phyloP scores from a whole-genome alignment of 2,888 invertebrate species.

The Podotricha telesiphe region DNA sequence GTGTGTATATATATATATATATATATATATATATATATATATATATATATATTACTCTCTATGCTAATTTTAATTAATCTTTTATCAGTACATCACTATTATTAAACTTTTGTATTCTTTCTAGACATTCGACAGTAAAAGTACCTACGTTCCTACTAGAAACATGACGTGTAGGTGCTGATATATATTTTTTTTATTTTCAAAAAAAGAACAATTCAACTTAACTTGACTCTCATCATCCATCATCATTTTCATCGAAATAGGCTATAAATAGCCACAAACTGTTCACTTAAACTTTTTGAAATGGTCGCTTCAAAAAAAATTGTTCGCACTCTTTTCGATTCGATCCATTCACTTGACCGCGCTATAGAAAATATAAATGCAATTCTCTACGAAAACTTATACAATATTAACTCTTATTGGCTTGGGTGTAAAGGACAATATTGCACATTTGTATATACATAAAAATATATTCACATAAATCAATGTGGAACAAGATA shows the following conservation, averaged over 20 bases:
- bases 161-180: neutral
- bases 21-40: too few relatives aligned
- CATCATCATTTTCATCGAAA: slow-evolving; percentile 68
- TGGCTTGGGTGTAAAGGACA: neutral
- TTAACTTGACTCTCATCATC: slow-evolving; percentile 51
- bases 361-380: slow-evolving; percentile 26
- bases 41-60: too few relatives aligned
- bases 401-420: slow-evolving; percentile 18
- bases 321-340: slow-evolving; percentile 68
- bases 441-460: neutral
- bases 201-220: neutral
- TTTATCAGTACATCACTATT: neutral
- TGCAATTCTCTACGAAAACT: slow-evolving; percentile 16
- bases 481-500: slow-evolving; percentile 78
- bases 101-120: neutral
- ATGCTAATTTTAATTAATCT: too few relatives aligned
- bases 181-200: neutral
- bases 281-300: slow-evolving; percentile 59
- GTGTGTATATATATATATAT: too few relatives aligned
- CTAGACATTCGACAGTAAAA: neutral
- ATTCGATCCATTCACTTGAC: slow-evolving; percentile 41
- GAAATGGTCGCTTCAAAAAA: slow-evolving; percentile 63
- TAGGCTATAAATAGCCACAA: slow-evolving; percentile 78
- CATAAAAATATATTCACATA: slow-evolving; percentile 53
- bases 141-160: too few relatives aligned